Evolutionary conservation across 2,797 vertebrate species (phyloP), one percentile per base, ranked within the genome.

Genomic region (Muscicapa striata): DNA sequence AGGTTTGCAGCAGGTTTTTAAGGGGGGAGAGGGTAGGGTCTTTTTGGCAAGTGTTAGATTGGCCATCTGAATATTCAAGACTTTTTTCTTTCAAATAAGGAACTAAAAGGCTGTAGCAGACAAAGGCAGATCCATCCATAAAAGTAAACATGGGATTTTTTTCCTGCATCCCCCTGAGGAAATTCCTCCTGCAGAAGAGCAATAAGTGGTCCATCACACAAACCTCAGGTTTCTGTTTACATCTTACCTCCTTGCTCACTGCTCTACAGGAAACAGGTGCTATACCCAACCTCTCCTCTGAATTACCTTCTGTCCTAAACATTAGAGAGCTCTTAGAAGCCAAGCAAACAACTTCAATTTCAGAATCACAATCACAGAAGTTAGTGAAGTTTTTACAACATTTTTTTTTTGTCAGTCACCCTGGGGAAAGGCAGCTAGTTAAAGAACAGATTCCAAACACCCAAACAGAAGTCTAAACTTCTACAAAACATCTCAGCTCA

Each of bases 11-110:
- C 14, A 58, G 13, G 7, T 43, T 76, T 84, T n/a, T 30, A 59
- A 52, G 14, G 1, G 9, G 8, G 3, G 2, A 70, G 21, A 48
- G 3, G 1, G 2, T 4, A 24, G 16, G 4, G 9, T 7, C 24
- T 7, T 70, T 32, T n/a, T 57, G 7, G 19, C 18, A 78, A 75
- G 20, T 9, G 1, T 43, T 55, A 30, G 18, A 32, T 9, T 29
- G 0, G 7, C 22, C 14, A 34, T 8, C 13, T 72, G 59, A 91
- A 22, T 4, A 16, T 2, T 58, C 40, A 43, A 46, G 9, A 1
- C 2, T 12, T 18, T 27, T 46, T 40, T 32, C 30, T 36, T 64
- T 34, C 30, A 64, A 46, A 51, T 5, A 2, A 45, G 10, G 4
- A 87, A 15, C 6, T 41, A 20, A 51, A 67, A 74, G 11, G 11